phyloP scores from a whole-genome alignment of 2,797 vertebrate species.

The Hemitrygon akajei region DNA sequence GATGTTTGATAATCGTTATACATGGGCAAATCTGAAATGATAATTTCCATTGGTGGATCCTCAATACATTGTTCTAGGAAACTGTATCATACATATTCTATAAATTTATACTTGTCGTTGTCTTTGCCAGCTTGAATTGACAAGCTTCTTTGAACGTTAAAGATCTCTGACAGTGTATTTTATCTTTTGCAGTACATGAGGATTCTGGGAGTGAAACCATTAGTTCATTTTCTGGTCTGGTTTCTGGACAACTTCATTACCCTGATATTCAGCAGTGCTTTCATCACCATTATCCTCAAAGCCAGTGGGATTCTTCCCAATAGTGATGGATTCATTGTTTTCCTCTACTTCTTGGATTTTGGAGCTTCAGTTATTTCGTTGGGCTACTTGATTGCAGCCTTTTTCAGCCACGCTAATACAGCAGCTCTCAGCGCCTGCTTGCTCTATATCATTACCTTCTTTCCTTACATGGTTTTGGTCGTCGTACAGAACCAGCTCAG shows the following conservation, averaged over 20 bases:
- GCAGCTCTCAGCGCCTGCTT: constrained; percentile 56
- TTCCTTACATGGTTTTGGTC: constrained; percentile 58
- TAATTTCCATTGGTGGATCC: no score
- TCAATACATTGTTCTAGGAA: no score
- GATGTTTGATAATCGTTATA: no score
- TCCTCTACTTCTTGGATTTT: constrained; percentile 59
- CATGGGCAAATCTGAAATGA: no score
- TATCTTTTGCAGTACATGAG: constrained; percentile 53
- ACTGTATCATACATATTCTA: no score
- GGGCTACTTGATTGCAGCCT: constrained; percentile 55
- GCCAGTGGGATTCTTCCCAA: constrained; percentile 51
- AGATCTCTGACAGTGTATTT: not conserved
- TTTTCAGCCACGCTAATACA: constrained; percentile 52
- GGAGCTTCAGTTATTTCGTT: constrained; percentile 53
- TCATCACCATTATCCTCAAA: constrained; percentile 53
- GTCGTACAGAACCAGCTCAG: constrained; percentile 53
- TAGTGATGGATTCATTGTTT: constrained; percentile 52
- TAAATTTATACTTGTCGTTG: no score
- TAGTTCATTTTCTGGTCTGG: constrained; percentile 56
- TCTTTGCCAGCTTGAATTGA: no score
- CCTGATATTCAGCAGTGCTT: constrained; percentile 48
- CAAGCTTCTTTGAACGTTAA: no score
- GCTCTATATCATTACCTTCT: constrained; percentile 57
- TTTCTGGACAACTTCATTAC: constrained; percentile 55
- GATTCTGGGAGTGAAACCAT: constrained; percentile 55